These are phyloP conservation scores for Ceratina calcarata DNA, from an alignment of 1,140 invertebrate species.

Conservation along the genomic window DNA sequence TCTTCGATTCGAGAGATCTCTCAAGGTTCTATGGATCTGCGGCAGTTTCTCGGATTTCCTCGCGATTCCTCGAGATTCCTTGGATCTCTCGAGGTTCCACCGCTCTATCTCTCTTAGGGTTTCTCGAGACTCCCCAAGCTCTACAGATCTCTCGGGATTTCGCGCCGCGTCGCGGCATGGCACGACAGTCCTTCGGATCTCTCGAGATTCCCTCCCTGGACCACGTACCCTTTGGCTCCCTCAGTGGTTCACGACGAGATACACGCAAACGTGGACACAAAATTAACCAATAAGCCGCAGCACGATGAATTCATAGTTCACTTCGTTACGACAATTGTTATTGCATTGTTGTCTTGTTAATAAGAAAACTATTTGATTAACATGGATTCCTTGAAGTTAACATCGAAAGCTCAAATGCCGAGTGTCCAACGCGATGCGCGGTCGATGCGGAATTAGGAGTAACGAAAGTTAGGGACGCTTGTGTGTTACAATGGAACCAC, in stretches of 20 bases:
- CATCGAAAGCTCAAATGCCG: no score
- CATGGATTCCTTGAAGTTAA: no score
- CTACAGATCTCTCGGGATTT: background rate
- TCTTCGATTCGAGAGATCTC: slow-evolving; percentile 4
- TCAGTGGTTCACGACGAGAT: background rate
- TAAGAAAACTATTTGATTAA: no score
- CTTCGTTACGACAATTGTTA: no score
- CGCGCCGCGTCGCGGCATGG: no score
- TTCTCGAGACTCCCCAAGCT: background rate
- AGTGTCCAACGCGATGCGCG: background rate
- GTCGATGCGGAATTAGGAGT: background rate
- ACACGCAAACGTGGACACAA: background rate
- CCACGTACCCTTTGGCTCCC: background rate
- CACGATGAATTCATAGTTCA: no score
- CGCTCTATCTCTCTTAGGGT: background rate
- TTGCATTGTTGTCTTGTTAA: no score
- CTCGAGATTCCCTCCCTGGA: background rate
- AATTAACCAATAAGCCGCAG: background rate
- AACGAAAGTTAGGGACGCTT: slow-evolving; percentile 19
- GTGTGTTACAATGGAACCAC: slow-evolving; percentile 11
- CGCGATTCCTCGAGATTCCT: background rate
- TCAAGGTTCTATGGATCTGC: slow-evolving; percentile 17
- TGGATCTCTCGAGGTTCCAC: background rate
- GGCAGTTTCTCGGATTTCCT: background rate
- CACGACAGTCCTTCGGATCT: background rate